Percentiles rank a stretch among this genome's conserved stretches.
Evolutionary conservation across 2,113 vertebrate genomes (phyloP).

Genomic region (Caretta caretta): DNA sequence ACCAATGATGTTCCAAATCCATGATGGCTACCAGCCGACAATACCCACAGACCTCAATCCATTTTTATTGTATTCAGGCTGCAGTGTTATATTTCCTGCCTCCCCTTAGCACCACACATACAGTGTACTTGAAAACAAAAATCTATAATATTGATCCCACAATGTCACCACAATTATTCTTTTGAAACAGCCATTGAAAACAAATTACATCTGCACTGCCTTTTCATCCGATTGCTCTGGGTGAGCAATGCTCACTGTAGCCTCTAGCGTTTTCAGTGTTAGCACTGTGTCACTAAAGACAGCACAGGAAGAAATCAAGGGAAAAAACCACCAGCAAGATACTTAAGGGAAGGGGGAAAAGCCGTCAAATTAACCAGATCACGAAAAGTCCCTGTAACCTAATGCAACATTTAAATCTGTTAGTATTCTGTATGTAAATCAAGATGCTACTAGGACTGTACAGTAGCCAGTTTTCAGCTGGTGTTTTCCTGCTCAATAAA

Average conservation of each 20-base stretch:
- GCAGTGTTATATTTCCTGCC: slow-evolving; percentile 96
- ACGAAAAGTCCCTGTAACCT: slow-evolving; percentile 10
- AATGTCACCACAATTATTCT: slow-evolving; percentile 99
- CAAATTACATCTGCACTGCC: slow-evolving; percentile 99
- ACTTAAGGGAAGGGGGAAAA: slow-evolving; percentile 25
- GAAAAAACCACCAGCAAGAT: slow-evolving; percentile 39
- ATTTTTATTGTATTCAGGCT: slow-evolving; percentile 99
- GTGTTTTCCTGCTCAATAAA: background rate
- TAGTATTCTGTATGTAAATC: background rate
- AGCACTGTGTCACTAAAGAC: slow-evolving; percentile 86
- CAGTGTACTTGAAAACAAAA: slow-evolving; percentile 99
- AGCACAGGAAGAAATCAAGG: slow-evolving; percentile 62
- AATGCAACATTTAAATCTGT: background rate
- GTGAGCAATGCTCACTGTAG: slow-evolving; percentile 96
- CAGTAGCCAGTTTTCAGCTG: background rate
- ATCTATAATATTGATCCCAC: slow-evolving; percentile 99
- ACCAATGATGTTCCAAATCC: slow-evolving; percentile 90
- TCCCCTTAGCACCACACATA: slow-evolving; percentile 98
- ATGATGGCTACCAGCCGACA: slow-evolving; percentile 94
- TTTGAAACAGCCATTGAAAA: slow-evolving; percentile 99
- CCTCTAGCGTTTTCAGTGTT: slow-evolving; percentile 84
- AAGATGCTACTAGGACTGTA: background rate
- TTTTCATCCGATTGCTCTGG: slow-evolving; percentile 98
- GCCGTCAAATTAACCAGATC: slow-evolving; percentile 62
- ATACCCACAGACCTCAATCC: slow-evolving; percentile 95